phyloP scores from a whole-genome alignment of 2,113 vertebrate species.

The Gnathonemus longibarbis region DNA sequence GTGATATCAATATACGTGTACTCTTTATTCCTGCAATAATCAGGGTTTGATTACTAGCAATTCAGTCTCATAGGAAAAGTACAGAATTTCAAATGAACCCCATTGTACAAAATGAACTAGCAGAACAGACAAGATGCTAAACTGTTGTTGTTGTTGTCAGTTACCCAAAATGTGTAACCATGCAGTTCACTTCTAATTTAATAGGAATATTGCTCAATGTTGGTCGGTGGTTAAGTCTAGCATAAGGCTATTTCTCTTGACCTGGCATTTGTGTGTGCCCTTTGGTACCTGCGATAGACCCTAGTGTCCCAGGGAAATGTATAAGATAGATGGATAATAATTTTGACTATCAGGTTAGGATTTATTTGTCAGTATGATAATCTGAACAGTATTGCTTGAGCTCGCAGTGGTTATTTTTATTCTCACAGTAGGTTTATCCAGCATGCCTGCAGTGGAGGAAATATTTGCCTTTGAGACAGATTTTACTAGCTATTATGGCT shows the following conservation, averaged over 20 bases:
- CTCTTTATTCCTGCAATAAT: neutral
- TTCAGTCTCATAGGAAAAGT: neutral
- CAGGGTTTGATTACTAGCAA: neutral
- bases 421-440: neutral
- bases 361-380: neutral
- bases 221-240: neutral
- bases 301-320: neutral
- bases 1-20: neutral
- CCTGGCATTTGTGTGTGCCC: neutral
- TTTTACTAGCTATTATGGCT: neutral
- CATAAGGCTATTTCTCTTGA: neutral
- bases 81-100: neutral
- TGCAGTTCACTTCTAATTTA: neutral
- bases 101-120: neutral
- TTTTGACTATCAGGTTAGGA: neutral
- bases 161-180: neutral
- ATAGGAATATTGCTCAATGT: neutral
- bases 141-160: neutral
- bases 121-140: neutral
- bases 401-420: neutral
- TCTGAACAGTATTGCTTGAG: neutral
- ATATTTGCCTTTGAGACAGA: neutral
- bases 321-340: neutral
- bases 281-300: neutral
- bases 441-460: neutral